Conservation (phyloP, 2,113 vertebrate species). For the Lagopus muta region DNA sequence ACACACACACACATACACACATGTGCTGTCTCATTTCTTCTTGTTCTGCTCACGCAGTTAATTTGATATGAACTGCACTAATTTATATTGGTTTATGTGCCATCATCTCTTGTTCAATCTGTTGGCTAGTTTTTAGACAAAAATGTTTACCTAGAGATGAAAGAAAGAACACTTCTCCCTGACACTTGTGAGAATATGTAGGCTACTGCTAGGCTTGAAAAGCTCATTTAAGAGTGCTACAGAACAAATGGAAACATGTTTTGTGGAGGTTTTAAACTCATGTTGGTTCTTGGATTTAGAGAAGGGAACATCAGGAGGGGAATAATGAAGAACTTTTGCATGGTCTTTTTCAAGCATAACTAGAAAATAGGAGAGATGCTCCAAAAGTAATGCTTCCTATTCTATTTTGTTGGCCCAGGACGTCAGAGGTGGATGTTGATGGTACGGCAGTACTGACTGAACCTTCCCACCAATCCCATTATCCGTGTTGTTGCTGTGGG, state of each 20-base stretch:
- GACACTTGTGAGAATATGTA: background rate
- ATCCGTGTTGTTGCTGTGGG: too few species aligned
- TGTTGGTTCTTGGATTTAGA: background rate
- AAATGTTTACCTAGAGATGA: background rate
- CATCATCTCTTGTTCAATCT: background rate
- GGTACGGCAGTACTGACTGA: too few species aligned
- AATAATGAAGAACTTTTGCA: background rate
- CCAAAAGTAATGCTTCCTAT: too few species aligned
- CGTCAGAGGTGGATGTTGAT: too few species aligned
- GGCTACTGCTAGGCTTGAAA: background rate
- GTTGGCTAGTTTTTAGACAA: background rate
- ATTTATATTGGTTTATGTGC: background rate
- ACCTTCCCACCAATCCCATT: too few species aligned
- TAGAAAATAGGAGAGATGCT: background rate
- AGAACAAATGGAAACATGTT: background rate
- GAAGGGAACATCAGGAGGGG: background rate
- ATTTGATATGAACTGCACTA: background rate
- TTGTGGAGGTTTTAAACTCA: background rate
- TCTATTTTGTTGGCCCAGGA: too few species aligned
- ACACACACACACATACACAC: background rate
- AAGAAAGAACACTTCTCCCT: background rate
- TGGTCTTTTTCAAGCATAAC: background rate
- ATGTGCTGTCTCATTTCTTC: background rate
- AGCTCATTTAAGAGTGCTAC: background rate
- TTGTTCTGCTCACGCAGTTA: background rate